Base-by-base conservation (phyloP, 2,888 invertebrate genomes). In the Formica aserva region DNA sequence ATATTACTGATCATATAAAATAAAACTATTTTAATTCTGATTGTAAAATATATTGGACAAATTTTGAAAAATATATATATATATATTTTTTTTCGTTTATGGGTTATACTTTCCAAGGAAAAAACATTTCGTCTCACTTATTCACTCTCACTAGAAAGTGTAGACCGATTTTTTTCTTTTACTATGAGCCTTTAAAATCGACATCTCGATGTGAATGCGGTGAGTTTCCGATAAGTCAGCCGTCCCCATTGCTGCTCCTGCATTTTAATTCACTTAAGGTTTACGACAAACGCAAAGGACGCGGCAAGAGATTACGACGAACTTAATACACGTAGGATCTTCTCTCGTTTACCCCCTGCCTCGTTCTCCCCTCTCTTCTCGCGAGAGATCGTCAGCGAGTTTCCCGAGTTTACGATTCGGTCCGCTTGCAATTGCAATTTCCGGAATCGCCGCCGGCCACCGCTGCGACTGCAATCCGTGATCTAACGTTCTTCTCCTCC, bases 401-500 rank as follows among this genome's bases (percentile, higher is more conserved):
- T 81, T 82, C 63, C 63, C 60, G 80, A 81, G 65, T 81, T 81
- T 81, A 81, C 81, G 81, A 77, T 60, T 55, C 65, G 29, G 45
- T 41, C 82, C 63, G 62, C 45, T 82, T 65, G 82, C 81, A 80
- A 62, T 41, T 65, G 82, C 82, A 82, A 82, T 82, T 82, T 82
- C 82, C 82, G 81, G 77, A 55, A 60, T 32, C 60, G 77, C 80
- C 80, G 80, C 60, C 78, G 57, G 62, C 57, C 75, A 72, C 75
- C 57, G 22, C 57, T 72, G 75, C 77, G 29, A 80, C 60, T 76
- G 77, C 78, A 76, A 76, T 76, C 52, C 77, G 38, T 72, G 71
- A 55, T 77, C 55, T 77, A 77, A 77, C 55, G 41, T 77, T 38
- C 72, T 5, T n/a, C 48, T 48, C 18, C n/a, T 52, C n/a, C 8